Conservation (phyloP, 1,140 invertebrate species). For the Papilio dardanus region DNA sequence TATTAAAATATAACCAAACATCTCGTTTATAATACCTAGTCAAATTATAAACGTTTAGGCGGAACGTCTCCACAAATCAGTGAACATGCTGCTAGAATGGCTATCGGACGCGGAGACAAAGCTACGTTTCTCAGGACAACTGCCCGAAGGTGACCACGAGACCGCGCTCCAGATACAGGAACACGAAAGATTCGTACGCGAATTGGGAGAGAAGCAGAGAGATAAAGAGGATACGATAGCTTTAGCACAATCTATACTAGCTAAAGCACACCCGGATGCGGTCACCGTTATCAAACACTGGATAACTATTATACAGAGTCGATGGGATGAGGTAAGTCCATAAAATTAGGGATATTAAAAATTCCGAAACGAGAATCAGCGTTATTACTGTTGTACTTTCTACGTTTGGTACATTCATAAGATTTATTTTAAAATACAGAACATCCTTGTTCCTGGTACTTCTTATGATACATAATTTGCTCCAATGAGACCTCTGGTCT, state of each 20-base stretch:
- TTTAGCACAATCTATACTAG: conserved; percentile 94
- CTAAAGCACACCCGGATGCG: conserved; percentile 96
- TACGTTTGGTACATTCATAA: too few relatives aligned
- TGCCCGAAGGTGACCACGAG: conserved; percentile 96
- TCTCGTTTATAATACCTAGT: too few relatives aligned
- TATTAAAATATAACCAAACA: too few relatives aligned
- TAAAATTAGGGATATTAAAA: too few relatives aligned
- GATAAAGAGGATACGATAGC: conserved; percentile 95
- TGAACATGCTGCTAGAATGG: conserved; percentile 97
- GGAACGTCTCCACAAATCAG: conserved; percentile 95
- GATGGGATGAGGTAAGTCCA: conserved; percentile 93
- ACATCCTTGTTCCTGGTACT: too few relatives aligned
- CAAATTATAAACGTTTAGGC: too few relatives aligned
- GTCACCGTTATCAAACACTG: conserved; percentile 97
- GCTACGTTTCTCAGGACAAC: conserved; percentile 91
- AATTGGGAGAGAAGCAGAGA: conserved; percentile 91
- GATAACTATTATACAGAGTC: conserved; percentile 97
- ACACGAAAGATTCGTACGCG: conserved; percentile 93
- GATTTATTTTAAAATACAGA: too few relatives aligned
- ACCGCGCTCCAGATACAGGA: conserved; percentile 91
- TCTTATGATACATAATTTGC: too few relatives aligned
- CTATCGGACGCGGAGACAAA: conserved; percentile 97
- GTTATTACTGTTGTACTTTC: too few relatives aligned
- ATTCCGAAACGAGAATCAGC: too few relatives aligned
- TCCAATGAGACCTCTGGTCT: too few relatives aligned